Base-by-base conservation (phyloP, 2,888 invertebrate species). In the Noctua fimbriata region DNA sequence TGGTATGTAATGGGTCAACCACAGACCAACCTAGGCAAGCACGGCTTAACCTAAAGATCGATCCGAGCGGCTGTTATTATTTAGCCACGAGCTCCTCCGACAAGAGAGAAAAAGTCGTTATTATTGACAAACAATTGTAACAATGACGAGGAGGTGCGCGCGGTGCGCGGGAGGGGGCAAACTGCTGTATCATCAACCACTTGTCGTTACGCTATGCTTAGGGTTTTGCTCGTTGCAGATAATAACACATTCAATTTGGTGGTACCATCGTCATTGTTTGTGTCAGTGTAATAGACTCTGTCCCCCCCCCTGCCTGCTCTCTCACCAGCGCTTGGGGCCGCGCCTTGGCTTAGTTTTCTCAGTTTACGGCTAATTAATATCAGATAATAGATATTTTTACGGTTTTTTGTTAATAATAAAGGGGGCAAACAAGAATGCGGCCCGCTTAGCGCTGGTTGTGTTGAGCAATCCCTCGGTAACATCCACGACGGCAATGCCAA, bases 321-420 rank as follows among this genome's bases (percentile, higher is more conserved):
- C 36, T 65, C 10, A 14, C 24, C 18, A 36, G 21, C 18, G 49
- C 32, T 21, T 36, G 55, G 36, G 36, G 52, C 41, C n/a, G n/a
- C 71, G 41, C 85, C 81, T 84, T 81, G 81, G 44, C 83, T 85
- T 69, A 73, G 73, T 76, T 80, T 83, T 76, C 55, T 70, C 70
- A 32, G 60, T 73, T 73, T 70, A 71, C 70, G 60, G 44, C 55
- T 81, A 81, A 84, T 85, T 81, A 76, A 49, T 60, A 18, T n/a
- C 36, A 69, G 28, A 32, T 69, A 44, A 41, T 60, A 69, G 32
- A 75, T 52, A 32, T 44, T 6, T 41, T 60, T 82, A 3, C 14
- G 16, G 16, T 58, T 66, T 32, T 73, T 67, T 49, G 24, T 55
- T 28, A 16, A 28, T 44, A 67, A 32, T 74, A 74, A 41, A 58